Evolutionary conservation across 2,797 vertebrate genomes (phyloP).

Genomic region (Chelidonichthys spinosus): DNA sequence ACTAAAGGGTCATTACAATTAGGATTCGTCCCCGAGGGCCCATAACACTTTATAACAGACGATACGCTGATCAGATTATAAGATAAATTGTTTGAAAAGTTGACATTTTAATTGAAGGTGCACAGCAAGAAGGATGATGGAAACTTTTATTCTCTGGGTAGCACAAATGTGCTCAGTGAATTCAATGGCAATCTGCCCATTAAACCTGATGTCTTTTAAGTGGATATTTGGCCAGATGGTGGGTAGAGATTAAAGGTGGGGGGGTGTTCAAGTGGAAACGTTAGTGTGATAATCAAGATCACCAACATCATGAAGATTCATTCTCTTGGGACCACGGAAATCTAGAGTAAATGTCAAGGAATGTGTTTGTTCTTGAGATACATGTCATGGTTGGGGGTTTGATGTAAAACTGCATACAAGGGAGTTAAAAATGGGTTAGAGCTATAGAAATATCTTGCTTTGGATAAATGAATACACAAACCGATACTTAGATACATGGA

Average conservation of each 20-base stretch:
- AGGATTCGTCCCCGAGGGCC: background rate
- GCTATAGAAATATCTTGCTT: background rate
- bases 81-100: conserved; percentile 1
- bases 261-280: too few relatives aligned
- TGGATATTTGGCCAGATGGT: conserved; percentile 4
- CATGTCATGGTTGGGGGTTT: background rate
- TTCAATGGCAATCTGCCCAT: conserved; percentile 13
- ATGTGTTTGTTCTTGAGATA: background rate
- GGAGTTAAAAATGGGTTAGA: background rate
- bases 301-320: background rate
- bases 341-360: background rate
- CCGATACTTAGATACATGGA: background rate
- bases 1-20: background rate
- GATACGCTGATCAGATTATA: conserved; percentile 5
- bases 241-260: background rate
- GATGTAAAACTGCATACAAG: background rate
- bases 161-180: conserved; percentile 5
- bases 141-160: background rate
- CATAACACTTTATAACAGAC: background rate
- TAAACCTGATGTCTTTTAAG: conserved; percentile 2
- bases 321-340: background rate
- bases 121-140: conserved; percentile 1
- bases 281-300: background rate
- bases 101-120: conserved; percentile 14
- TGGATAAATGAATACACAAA: background rate